Evolutionary conservation across 2,888 invertebrate species (phyloP), one percentile per base, ranked within the genome.

Genomic region (Amblyjoppa fuscipennis): DNA sequence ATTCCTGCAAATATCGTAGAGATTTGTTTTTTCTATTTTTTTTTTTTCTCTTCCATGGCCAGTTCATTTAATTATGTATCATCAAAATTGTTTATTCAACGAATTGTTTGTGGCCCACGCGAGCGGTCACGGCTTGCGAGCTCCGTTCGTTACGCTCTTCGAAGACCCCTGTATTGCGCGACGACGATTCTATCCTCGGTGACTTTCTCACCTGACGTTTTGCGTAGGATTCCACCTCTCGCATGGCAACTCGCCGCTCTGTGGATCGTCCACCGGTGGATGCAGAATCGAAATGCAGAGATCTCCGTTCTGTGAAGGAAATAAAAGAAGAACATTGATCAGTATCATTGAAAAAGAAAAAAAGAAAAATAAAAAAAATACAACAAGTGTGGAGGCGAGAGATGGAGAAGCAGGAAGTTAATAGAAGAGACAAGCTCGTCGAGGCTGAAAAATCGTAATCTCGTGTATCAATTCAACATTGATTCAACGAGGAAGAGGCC

Each of bases 221-320:
- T 99, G 99, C 89, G 99, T 99, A 78, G 99, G 99, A 96, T 99
- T 99, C 99, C 99, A 99, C 94, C 99, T 97, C 95, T 99, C 99
- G 95, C 99, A 99, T 0, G 99, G 99, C 92, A 99, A 95, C 94
- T 99, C 99, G 38, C 99, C 99, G 91, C 99, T 99, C 94, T 99
- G 99, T 53, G 99, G 99, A 95, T 99, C 99, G 95, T 99, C 99
- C 81, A 99, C 97, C 25, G 99, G 99, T 84, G 99, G 99, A 95
- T 99, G 99, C 87, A 99, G 96, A 94, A 99, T 99, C 90, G 99
- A 99, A 96, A 99, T 99, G 95, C 99, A 99, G 83, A 99, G 96
- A 95, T 99, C 99, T 70, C 99, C 99, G 94, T 99, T 99, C 98
- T 99, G 95, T 78, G 95, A 95, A 88, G 87, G 82, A 87, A 89